Evolutionary conservation across 2,888 invertebrate genomes (phyloP).

Genomic region (Meghimatium bilineatum): DNA sequence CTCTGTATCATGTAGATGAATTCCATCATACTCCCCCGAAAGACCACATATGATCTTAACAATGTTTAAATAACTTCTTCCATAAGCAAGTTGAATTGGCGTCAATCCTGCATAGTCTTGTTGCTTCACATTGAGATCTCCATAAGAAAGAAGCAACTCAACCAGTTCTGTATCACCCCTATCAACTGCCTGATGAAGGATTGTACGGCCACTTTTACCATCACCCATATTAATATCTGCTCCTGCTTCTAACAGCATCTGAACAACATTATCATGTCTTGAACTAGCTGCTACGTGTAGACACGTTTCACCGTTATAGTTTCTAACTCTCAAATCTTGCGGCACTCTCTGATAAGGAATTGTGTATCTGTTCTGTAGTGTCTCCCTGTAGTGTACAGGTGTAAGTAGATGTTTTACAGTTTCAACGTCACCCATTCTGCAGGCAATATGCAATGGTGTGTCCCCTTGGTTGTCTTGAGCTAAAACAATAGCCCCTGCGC

Average conservation of each 20-base stretch:
- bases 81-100: constrained; percentile 33
- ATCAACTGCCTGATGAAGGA: constrained; percentile 43
- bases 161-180: constrained; percentile 19
- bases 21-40: not conserved
- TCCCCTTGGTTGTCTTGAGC: constrained; percentile 48
- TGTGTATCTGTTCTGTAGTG: constrained; percentile 74
- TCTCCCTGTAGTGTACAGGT: constrained; percentile 47
- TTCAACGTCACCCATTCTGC: constrained; percentile 35
- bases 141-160: not conserved
- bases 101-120: constrained; percentile 30
- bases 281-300: constrained; percentile 45
- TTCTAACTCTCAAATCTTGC: constrained; percentile 86
- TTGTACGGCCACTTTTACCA: constrained; percentile 49
- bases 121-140: not conserved
- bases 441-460: constrained; percentile 50
- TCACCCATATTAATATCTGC: constrained; percentile 48
- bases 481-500: constrained; percentile 38
- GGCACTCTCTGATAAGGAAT: constrained; percentile 78
- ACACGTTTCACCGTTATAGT: constrained; percentile 79
- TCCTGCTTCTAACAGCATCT: constrained; percentile 41
- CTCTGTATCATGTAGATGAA: not conserved
- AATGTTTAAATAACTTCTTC: constrained; percentile 15
- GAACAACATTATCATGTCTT: constrained; percentile 25
- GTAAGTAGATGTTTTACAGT: constrained; percentile 32
- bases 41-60: constrained; percentile 7